A percentile compares a stretch with the other conserved stretches of the same genome.
These are phyloP conservation scores for Agraylea sexmaculata DNA, from an alignment of 1,140 invertebrate genomes.

Conservation along the genomic window DNA sequence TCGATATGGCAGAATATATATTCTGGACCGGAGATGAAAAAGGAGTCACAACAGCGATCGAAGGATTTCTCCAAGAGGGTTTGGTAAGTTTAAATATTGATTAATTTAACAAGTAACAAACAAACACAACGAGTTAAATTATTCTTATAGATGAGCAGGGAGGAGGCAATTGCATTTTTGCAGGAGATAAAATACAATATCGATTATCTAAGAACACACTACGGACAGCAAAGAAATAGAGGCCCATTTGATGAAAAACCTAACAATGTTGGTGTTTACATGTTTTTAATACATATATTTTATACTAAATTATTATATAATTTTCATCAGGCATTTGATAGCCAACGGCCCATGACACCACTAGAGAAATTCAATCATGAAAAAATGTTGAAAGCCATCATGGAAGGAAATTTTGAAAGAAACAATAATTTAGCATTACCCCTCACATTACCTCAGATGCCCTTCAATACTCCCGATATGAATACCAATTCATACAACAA, in stretches of 20 bases:
- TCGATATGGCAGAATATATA: slow-evolving; percentile 65
- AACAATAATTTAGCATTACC: slow-evolving; percentile 30
- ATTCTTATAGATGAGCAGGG: slow-evolving; percentile 47
- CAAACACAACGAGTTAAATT: slow-evolving; percentile 1
- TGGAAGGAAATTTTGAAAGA: slow-evolving; percentile 32
- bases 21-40: slow-evolving; percentile 68
- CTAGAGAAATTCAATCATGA: slow-evolving; percentile 20
- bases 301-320: not conserved
- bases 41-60: slow-evolving; percentile 57
- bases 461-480: slow-evolving; percentile 26
- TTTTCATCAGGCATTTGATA: slow-evolving; percentile 6
- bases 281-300: not conserved
- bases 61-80: slow-evolving; percentile 59
- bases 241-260: slow-evolving; percentile 29
- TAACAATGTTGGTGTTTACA: slow-evolving; percentile 3
- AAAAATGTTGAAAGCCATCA: slow-evolving; percentile 25
- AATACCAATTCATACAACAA: slow-evolving; percentile 32
- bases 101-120: not conserved
- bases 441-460: slow-evolving; percentile 23
- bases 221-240: slow-evolving; percentile 35
- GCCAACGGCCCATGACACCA: slow-evolving; percentile 9
- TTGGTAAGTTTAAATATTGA: slow-evolving; percentile 44
- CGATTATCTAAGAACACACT: slow-evolving; percentile 51
- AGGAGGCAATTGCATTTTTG: slow-evolving; percentile 59
- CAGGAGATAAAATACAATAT: slow-evolving; percentile 60